Conservation (phyloP, 2,888 invertebrate genomes). For the Pelosia muscerda region DNA sequence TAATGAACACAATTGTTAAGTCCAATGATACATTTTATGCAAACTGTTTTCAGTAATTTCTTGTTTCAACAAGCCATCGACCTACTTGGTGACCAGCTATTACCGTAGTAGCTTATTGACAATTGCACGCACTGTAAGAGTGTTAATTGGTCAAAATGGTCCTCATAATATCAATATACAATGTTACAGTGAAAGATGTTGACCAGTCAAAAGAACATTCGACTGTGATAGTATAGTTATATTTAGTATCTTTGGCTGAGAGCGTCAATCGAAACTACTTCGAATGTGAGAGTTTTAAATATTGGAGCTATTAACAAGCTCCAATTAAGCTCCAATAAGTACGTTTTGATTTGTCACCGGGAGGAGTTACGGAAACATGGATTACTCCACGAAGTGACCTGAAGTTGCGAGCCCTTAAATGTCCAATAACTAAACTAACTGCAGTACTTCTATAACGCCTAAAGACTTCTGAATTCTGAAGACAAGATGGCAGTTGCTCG, state of each 20-base stretch:
- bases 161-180: background rate
- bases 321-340: too few species aligned
- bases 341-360: background rate
- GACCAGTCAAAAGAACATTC: background rate
- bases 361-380: background rate
- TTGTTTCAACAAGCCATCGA: background rate
- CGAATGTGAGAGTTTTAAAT: background rate
- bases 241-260: too few species aligned
- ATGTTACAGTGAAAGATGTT: background rate
- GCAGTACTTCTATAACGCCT: too few species aligned
- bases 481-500: too few species aligned
- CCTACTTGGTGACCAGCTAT: background rate
- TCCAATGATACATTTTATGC: background rate
- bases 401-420: too few species aligned
- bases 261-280: slow-evolving; percentile 1
- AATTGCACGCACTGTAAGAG: background rate
- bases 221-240: too few species aligned
- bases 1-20: too few species aligned
- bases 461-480: too few species aligned
- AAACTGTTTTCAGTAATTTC: background rate
- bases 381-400: background rate
- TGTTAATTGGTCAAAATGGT: background rate
- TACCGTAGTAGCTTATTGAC: background rate
- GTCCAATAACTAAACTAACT: too few species aligned
- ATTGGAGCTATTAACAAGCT: background rate